phyloP scores from a whole-genome alignment of 2,888 invertebrate species.

The Cerastoderma edule region DNA sequence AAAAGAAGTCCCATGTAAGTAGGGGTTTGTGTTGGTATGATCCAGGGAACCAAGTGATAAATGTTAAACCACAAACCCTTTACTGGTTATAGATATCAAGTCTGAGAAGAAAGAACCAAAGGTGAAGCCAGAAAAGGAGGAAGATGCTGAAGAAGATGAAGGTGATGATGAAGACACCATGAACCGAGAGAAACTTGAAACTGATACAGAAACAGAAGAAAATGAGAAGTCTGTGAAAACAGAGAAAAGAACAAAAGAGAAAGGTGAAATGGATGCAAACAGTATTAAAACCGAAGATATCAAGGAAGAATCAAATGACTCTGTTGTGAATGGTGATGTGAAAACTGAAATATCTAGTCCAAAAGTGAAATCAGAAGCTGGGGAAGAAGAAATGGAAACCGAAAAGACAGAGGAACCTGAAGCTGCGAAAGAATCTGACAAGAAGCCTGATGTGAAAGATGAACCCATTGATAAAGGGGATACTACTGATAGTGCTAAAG shows the following conservation, averaged over 20 bases:
- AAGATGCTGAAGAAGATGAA: constrained; percentile 61
- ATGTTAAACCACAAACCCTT: too few relatives aligned
- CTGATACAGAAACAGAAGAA: constrained; percentile 60
- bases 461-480: constrained; percentile 30
- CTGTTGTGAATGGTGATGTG: constrained; percentile 39
- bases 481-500: constrained; percentile 32
- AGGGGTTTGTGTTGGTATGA: too few relatives aligned
- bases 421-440: constrained; percentile 24
- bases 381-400: constrained; percentile 38
- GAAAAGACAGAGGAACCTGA: constrained; percentile 29
- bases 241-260: constrained; percentile 14
- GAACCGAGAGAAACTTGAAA: constrained; percentile 43
- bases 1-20: too few relatives aligned
- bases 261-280: constrained; percentile 24
- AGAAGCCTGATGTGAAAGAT: constrained; percentile 17
- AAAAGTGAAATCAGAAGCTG: constrained; percentile 37
- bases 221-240: constrained; percentile 82
- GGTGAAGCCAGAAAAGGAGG: constrained; percentile 43
- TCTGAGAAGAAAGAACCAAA: constrained; percentile 36
- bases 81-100: constrained; percentile 30
- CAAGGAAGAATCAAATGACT: constrained; percentile 39
- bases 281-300: constrained; percentile 42
- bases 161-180: constrained; percentile 66
- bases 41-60: too few relatives aligned
- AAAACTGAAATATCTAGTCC: constrained; percentile 32